Conservation (phyloP, 2,113 vertebrate species). For the Entelurus aequoreus region DNA sequence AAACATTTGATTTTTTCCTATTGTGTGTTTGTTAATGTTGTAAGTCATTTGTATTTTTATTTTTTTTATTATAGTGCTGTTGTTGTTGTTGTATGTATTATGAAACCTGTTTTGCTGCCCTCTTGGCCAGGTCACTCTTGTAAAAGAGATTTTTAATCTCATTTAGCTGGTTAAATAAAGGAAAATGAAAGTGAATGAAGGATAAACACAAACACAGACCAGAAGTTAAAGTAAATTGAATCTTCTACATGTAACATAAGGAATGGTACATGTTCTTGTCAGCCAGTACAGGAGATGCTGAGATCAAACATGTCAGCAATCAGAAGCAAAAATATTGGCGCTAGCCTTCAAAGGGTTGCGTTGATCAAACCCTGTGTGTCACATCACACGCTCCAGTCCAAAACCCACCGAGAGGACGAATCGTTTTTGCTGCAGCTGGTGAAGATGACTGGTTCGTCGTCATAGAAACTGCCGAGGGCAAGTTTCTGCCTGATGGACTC, state of each 20-base stretch:
- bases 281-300: neutral
- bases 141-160: too few relatives aligned
- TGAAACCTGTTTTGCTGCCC: too few relatives aligned
- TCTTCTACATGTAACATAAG: neutral
- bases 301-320: neutral
- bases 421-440: conserved; percentile 91
- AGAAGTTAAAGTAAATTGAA: neutral
- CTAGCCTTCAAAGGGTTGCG: conserved; percentile 19
- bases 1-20: too few relatives aligned
- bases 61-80: too few relatives aligned
- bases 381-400: conserved; percentile 9
- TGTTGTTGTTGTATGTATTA: too few relatives aligned
- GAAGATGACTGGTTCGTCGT: conserved; percentile 95
- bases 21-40: too few relatives aligned
- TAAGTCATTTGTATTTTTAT: too few relatives aligned
- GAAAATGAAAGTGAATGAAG: too few relatives aligned
- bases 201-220: too few relatives aligned
- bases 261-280: neutral
- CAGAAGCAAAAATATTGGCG: conserved; percentile 10
- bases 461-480: conserved; percentile 97
- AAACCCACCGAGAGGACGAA: conserved; percentile 85
- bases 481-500: conserved; percentile 98
- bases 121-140: too few relatives aligned
- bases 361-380: conserved; percentile 28
- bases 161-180: too few relatives aligned